Evolutionary conservation across 2,797 vertebrate species (phyloP).

Genomic region (Sarcophilus harrisii): DNA sequence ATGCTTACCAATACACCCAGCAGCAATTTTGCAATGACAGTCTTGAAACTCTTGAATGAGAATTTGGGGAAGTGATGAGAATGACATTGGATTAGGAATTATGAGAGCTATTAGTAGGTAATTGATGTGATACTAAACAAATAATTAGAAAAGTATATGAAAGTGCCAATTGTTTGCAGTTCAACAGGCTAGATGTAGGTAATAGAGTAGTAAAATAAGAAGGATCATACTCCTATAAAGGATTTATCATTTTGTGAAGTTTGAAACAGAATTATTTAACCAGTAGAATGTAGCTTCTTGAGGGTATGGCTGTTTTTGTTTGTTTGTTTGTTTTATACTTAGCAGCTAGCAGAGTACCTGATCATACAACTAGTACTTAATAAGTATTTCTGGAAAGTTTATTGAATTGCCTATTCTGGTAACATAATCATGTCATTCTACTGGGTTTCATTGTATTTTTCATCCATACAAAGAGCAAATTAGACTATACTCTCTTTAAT

Average conservation of each 20-base stretch:
- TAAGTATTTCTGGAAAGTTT: not conserved
- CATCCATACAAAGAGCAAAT: not conserved
- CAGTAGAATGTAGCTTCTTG: not conserved
- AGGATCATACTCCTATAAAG: not conserved
- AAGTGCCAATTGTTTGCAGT: not conserved
- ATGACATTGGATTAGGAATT: not conserved
- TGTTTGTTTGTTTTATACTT: not conserved
- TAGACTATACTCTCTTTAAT: not conserved
- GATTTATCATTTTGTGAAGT: not conserved
- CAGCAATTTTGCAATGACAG: not conserved
- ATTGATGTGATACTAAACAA: not conserved
- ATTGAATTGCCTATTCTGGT: not conserved
- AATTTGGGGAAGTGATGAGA: not conserved
- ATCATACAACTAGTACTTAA: not conserved
- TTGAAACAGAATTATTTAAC: not conserved
- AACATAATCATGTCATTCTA: not conserved
- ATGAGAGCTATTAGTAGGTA: not conserved
- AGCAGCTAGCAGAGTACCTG: not conserved
- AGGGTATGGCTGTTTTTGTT: not conserved
- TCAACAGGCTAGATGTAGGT: not conserved
- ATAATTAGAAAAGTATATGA: not conserved
- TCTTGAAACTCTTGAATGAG: not conserved
- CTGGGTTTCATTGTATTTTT: not conserved
- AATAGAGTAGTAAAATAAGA: not conserved
- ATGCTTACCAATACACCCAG: not conserved